Evolutionary conservation across 2,797 vertebrate genomes (phyloP).

Genomic region (Chiroxiphia lanceolata): DNA sequence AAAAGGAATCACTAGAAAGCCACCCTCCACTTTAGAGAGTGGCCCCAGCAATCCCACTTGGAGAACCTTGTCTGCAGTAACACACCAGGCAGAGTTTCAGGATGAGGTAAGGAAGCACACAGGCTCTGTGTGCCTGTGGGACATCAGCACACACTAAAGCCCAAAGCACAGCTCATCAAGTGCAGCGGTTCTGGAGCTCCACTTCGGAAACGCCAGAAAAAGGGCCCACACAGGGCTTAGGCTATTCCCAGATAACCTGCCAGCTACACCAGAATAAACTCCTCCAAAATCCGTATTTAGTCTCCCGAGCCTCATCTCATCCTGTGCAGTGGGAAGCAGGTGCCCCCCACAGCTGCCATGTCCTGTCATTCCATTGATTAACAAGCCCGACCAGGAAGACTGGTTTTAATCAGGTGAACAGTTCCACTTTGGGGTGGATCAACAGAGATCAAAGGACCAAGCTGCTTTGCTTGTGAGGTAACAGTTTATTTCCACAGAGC

Average conservation of each 20-base stretch:
- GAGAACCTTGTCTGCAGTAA: background rate
- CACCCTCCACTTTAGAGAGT: background rate
- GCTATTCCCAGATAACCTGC: background rate
- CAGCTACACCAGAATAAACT: accelerated
- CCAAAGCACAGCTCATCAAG: background rate
- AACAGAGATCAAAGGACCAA: background rate
- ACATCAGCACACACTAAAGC: background rate
- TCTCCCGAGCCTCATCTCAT: background rate
- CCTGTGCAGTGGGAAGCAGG: background rate
- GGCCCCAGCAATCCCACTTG: background rate
- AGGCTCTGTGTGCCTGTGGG: too few relatives aligned
- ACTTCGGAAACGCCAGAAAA: background rate
- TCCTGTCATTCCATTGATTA: background rate
- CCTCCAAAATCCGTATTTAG: background rate
- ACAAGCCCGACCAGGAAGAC: background rate
- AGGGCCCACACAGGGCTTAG: background rate
- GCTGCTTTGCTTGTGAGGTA: background rate
- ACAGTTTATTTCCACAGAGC: background rate
- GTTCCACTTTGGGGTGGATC: background rate
- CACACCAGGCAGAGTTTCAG: background rate
- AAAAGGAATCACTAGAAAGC: background rate
- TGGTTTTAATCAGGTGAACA: constrained; percentile 9
- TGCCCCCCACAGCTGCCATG: background rate
- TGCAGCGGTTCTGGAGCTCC: background rate
- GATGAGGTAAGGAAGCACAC: accelerated